Evolutionary conservation across 2,888 invertebrate species (phyloP).

Genomic region (Acronicta aceris): DNA sequence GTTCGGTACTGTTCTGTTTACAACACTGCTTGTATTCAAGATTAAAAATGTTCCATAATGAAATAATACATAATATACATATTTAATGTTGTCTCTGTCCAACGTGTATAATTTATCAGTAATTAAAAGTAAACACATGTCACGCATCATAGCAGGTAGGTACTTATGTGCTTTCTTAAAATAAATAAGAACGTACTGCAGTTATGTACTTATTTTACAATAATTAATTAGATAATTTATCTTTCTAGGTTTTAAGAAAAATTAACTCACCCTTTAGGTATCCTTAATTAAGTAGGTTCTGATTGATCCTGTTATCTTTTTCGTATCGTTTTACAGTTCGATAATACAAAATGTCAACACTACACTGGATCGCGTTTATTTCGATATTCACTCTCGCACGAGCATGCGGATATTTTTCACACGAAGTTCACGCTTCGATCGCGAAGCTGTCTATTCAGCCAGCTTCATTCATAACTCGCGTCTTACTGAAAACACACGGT

Average conservation of each 20-base stretch:
- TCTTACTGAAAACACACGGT: slow-evolving; percentile 75
- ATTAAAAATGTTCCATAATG: background rate
- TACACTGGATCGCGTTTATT: slow-evolving; percentile 66
- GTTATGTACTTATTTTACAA: background rate
- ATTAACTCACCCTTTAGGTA: slow-evolving; percentile 42
- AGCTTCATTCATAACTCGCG: slow-evolving; percentile 77
- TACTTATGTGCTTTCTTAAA: too few relatives aligned
- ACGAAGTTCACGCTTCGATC: slow-evolving; percentile 41
- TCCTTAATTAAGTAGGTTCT: slow-evolving; percentile 20
- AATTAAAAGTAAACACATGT: background rate
- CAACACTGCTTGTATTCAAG: background rate
- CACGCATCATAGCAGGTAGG: background rate
- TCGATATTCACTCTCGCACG: slow-evolving; percentile 25
- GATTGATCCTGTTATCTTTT: slow-evolving; percentile 35
- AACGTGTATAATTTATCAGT: background rate
- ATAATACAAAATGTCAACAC: slow-evolving; percentile 70
- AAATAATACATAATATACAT: background rate
- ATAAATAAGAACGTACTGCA: background rate
- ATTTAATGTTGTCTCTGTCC: background rate
- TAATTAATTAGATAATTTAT: background rate
- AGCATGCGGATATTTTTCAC: slow-evolving; percentile 28
- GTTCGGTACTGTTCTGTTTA: background rate
- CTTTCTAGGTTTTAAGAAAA: background rate
- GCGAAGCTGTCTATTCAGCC: slow-evolving; percentile 63
- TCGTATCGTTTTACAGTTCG: slow-evolving; percentile 54